Percentiles rank a stretch among this genome's conserved stretches.
phyloP scores from a whole-genome alignment of 2,888 invertebrate species.

The Trissoscelio sp. region DNA sequence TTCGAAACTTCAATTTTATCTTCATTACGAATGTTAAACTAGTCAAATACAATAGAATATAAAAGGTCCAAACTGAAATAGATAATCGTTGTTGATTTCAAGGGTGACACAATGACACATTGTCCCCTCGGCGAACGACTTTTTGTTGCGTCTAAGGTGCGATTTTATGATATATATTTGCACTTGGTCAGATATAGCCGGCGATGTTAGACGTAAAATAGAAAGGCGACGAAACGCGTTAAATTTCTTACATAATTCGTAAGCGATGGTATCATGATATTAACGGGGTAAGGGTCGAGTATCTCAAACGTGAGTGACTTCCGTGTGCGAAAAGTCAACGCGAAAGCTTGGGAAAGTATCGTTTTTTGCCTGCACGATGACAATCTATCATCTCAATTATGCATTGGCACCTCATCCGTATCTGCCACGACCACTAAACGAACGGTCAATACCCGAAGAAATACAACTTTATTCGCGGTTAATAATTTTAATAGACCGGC shows the following conservation, averaged over 20 bases:
- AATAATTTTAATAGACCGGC: conserved; percentile 45
- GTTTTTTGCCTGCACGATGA: conserved; percentile 57
- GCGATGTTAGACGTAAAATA: conserved; percentile 62
- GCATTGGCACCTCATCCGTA: conserved; percentile 41
- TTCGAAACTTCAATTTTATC: neutral
- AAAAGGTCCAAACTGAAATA: neutral
- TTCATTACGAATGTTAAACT: neutral
- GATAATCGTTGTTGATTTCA: conserved; percentile 8
- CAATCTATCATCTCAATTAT: conserved; percentile 64
- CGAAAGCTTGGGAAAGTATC: conserved; percentile 70
- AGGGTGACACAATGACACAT: conserved; percentile 43
- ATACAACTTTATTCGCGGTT: conserved; percentile 40
- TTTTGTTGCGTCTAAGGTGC: conserved; percentile 23
- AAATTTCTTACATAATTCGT: conserved; percentile 70
- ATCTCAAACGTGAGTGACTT: conserved; percentile 67
- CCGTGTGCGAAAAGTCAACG: conserved; percentile 69
- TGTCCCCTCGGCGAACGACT: conserved; percentile 1
- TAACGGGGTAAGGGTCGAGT: conserved; percentile 70
- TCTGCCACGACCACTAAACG: conserved; percentile 1
- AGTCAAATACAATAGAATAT: neutral
- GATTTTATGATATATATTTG: conserved; percentile 54
- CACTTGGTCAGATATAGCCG: conserved; percentile 62
- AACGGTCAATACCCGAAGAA: neutral
- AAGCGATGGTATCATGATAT: conserved; percentile 68
- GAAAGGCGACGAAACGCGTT: conserved; percentile 70